Conservation (phyloP, 23 tunicate genomes). For the Ciona savignyi region DNA sequence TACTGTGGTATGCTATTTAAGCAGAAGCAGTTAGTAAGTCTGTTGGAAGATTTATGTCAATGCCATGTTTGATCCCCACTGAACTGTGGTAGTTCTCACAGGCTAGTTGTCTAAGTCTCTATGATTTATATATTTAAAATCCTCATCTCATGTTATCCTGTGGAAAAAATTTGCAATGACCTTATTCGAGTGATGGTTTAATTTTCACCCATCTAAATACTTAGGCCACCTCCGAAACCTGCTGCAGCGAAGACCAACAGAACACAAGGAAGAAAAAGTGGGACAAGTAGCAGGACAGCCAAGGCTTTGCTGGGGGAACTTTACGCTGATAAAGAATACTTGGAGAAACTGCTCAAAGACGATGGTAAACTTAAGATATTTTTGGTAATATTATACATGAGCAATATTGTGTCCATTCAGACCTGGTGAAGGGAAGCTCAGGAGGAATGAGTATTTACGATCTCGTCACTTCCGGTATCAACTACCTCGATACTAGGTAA, state of each 20-base stretch:
- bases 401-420: no score
- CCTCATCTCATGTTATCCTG: no score
- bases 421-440: constrained; percentile 86
- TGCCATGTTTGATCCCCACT: no score
- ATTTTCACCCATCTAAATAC: background rate
- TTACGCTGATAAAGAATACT: constrained; percentile 92
- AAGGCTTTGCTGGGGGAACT: constrained; percentile 90
- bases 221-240: constrained; percentile 45
- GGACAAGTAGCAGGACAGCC: constrained; percentile 70
- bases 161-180: background rate
- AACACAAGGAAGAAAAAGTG: constrained; percentile 42
- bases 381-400: no score
- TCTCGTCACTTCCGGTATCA: constrained; percentile 77
- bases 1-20: no score
- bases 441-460: constrained; percentile 94
- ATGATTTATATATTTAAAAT: no score
- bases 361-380: constrained; percentile 46
- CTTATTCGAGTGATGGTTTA: no score
- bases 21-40: no score
- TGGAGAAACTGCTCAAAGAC: constrained; percentile 91
- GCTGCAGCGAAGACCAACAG: constrained; percentile 31
- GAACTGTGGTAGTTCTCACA: no score
- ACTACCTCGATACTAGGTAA: constrained; percentile 82
- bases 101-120: no score
- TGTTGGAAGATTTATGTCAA: no score